Conservation (phyloP, 2,113 vertebrate species). For the Fregetta grallaria region DNA sequence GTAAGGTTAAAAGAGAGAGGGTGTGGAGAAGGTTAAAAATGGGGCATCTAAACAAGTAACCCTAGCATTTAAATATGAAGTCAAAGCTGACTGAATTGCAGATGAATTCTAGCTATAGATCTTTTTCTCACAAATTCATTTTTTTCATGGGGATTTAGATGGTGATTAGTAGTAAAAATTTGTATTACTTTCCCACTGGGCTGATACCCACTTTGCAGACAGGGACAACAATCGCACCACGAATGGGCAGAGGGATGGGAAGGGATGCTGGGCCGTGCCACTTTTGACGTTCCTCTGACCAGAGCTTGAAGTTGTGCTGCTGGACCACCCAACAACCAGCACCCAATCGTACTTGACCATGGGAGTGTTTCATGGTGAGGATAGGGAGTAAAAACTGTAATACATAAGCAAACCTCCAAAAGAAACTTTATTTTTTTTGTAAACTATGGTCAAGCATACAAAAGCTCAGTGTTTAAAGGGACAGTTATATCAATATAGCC, state of each 20-base stretch:
- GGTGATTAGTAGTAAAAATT: background rate
- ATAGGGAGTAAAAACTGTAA: background rate
- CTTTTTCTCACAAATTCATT: background rate
- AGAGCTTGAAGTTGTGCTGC: background rate
- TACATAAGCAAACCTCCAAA: background rate
- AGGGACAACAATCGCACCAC: accelerated
- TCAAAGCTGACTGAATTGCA: background rate
- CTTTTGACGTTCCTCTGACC: background rate
- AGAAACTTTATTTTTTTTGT: background rate
- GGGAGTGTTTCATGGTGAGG: background rate
- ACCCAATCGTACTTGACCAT: background rate
- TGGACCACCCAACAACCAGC: background rate
- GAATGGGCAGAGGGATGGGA: background rate
- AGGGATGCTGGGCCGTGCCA: too few species aligned
- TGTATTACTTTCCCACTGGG: background rate
- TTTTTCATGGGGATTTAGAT: background rate
- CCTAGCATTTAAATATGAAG: background rate
- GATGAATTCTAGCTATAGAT: background rate
- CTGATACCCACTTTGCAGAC: background rate
- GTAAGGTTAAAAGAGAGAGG: too few species aligned
- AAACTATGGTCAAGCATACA: accelerated
- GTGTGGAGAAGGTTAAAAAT: background rate
- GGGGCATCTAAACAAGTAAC: background rate
- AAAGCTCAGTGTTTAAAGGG: background rate
- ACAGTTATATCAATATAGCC: background rate